These are phyloP conservation scores for Cephus sareptanus DNA, from an alignment of 2,888 invertebrate genomes.

Conservation along the genomic window DNA sequence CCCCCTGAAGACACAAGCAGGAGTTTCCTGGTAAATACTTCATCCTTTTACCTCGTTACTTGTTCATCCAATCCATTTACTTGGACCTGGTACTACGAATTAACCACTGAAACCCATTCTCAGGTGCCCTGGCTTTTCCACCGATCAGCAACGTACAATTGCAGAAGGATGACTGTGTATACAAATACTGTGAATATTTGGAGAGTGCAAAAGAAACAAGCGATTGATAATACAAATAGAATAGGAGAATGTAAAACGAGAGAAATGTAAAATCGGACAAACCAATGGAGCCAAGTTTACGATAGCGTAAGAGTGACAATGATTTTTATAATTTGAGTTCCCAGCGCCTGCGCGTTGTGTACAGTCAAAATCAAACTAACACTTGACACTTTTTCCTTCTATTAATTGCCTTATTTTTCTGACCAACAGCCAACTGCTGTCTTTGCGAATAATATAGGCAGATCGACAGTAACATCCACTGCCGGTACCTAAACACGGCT, in stretches of 20 bases:
- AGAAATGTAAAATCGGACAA: too few relatives aligned
- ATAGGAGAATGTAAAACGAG: background rate
- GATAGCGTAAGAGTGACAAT: background rate
- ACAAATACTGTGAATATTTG: background rate
- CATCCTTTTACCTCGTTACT: background rate
- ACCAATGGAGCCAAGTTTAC: too few relatives aligned
- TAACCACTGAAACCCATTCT: background rate
- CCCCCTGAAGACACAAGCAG: constrained; percentile 53
- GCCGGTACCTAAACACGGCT: background rate
- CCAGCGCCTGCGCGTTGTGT: background rate
- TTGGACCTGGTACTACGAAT: background rate
- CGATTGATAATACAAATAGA: background rate
- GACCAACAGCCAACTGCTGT: background rate
- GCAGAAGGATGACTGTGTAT: background rate
- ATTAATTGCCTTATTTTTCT: background rate
- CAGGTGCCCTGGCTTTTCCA: background rate
- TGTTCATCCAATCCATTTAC: background rate
- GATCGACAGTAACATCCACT: background rate
- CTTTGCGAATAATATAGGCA: background rate
- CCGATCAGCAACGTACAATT: too few relatives aligned
- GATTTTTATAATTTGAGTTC: background rate
- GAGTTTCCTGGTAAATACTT: background rate
- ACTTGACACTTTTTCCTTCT: background rate
- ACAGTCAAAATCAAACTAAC: background rate
- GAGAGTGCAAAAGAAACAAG: background rate